A percentile compares a stretch with the other conserved stretches of the same genome.
Evolutionary conservation across 2,797 vertebrate genomes (phyloP).

Genomic region (Brotula barbata): DNA sequence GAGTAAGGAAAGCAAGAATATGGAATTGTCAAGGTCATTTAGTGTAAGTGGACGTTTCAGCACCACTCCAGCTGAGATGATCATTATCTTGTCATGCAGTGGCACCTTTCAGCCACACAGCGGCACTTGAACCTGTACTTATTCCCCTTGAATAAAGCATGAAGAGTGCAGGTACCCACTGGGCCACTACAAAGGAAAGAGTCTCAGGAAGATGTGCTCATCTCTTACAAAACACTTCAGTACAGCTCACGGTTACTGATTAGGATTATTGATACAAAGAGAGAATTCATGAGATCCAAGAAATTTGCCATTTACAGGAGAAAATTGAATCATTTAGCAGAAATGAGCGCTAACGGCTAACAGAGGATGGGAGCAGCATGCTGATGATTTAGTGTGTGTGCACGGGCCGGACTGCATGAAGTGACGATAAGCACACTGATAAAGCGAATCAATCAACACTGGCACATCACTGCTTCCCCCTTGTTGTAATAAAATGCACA

Average conservation of each 20-base stretch:
- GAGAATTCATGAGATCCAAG: too few relatives aligned
- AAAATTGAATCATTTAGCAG: constrained; percentile 10
- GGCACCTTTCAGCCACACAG: constrained; percentile 50
- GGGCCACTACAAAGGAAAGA: too few relatives aligned
- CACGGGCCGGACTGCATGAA: constrained; percentile 42
- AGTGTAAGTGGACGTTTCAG: too few relatives aligned
- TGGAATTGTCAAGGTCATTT: too few relatives aligned
- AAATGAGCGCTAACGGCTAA: constrained; percentile 35
- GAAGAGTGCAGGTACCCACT: constrained; percentile 22
- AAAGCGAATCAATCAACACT: constrained; percentile 46
- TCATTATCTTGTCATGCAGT: constrained; percentile 43
- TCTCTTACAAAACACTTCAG: too few relatives aligned
- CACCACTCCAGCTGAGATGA: too few relatives aligned
- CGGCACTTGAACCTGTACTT: constrained; percentile 47
- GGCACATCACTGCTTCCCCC: constrained; percentile 18
- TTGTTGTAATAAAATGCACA: constrained; percentile 53
- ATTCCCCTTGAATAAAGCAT: not conserved
- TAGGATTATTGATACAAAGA: too few relatives aligned
- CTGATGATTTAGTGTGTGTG: constrained; percentile 50
- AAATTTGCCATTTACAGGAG: constrained; percentile 23
- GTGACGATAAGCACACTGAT: constrained; percentile 45
- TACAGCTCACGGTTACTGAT: too few relatives aligned
- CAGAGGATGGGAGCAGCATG: constrained; percentile 23
- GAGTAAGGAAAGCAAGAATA: too few relatives aligned
- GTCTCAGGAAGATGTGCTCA: too few relatives aligned